Percentiles rank a stretch among this genome's conserved stretches.
phyloP scores from a whole-genome alignment of 2,113 vertebrate genomes.

The Vicugna pacos region DNA sequence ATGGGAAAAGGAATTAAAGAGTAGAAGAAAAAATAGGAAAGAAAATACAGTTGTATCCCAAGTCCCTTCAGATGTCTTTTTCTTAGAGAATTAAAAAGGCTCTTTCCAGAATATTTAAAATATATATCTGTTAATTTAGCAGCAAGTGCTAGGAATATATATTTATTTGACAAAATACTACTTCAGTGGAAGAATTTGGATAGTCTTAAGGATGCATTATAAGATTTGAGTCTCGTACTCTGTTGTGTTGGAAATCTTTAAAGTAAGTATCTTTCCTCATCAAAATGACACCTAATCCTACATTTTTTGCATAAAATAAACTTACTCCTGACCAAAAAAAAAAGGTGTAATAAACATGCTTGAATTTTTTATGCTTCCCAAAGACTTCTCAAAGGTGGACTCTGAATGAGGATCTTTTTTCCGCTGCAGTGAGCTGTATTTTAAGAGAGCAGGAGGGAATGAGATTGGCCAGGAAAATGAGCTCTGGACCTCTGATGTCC shows the following conservation, averaged over 20 bases:
- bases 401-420: not conserved
- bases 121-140: not conserved
- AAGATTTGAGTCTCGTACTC: not conserved
- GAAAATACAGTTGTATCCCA: not conserved
- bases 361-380: not conserved
- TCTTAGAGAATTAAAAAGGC: not conserved
- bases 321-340: not conserved
- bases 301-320: not conserved
- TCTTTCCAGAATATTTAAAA: not conserved
- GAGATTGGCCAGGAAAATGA: not conserved
- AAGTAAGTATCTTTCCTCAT: not conserved
- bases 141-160: not conserved
- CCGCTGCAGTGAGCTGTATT: not conserved
- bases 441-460: not conserved
- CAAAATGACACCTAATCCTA: not conserved
- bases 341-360: not conserved
- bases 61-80: not conserved
- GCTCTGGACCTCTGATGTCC: no score
- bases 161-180: constrained; percentile 34
- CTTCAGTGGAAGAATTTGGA: not conserved
- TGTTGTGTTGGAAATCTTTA: not conserved
- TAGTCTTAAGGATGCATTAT: not conserved
- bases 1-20: not conserved
- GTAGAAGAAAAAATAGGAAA: not conserved
- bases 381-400: not conserved